Evolutionary conservation across 1,140 invertebrate species (phyloP), one percentile per base, ranked within the genome.

Genomic region (Plectus sambesii): DNA sequence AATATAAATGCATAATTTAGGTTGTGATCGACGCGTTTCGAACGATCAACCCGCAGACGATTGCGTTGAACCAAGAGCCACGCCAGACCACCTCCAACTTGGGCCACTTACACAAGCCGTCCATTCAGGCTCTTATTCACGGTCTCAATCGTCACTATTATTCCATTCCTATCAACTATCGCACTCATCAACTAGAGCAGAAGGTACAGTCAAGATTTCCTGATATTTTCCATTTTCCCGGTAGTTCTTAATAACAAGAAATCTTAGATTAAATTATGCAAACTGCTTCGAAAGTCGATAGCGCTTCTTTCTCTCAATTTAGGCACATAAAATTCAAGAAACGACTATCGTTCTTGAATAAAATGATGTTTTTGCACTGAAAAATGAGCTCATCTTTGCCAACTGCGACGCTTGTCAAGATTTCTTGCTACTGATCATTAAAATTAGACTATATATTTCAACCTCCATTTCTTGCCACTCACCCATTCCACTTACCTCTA

Each of bases 61-160:
- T 98, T 82, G 92, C 98, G 5, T 73, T 98, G 17, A 90, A 89
- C 1, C 93, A 99, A 73, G 94, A 99, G 70, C 92, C 93, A 0
- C 76, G 94, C 52, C 94, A 99, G 71, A 98, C 93, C 0, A 99
- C 94, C 3, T 96, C 90, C 24, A 98, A 98, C 74, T 77, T 99
- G 60, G 94, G 94, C 2, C 92, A 99, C 74, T 76, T 99, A 51
- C 87, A 97, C 63, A 98, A 98, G 74, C 92, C 92, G 0, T 96
- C 89, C n/a, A 93, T 98, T 53, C 90, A 82, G 81, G 94, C 93
- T 29, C 74, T 99, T 42, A 98, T 99, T 63, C 94, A 99, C 70
- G 94, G 94, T 19, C 75, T 99, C 2, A 99, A 99, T 71, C 80
- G 94, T 56, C 93, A 98, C 74, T 99, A 99, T 69, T 99, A 99